Base-by-base conservation (phyloP, 2,113 vertebrate species). In the Catagonus wagneri region DNA sequence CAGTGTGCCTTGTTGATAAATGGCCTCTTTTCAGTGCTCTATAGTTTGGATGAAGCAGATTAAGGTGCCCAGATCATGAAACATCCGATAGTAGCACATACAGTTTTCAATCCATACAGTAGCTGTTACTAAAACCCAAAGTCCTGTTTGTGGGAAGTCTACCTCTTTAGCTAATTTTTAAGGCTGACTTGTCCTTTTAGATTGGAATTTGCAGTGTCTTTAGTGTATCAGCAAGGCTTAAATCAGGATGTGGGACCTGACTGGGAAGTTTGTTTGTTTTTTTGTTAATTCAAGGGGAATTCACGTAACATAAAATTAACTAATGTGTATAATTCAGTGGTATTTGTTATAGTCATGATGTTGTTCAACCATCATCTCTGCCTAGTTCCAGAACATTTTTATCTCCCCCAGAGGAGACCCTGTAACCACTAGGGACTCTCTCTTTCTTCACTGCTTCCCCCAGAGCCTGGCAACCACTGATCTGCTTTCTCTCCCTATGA, bases 361-460 rank as follows among this genome's bases (percentile, higher is more conserved):
- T n/a, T 87, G 22, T 69, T 7, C 4, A 50, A 6, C 44, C 34
- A 0, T 39, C 32, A 54, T 39, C 7, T n/a, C 32, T 54, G 0
- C 44, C 27, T 22, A 2, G 9, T 68, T 85, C 72, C 66, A 65
- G 23, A 36, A 44, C 20, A 52, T 63, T 68, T 87, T 89, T 19
- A 29, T n/a, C 19, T 69, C 39, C 11, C 22, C 23, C 3, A 25
- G 0, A 32, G 15, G 44, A 63, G 85, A 69, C 27, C 1, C 27
- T 14, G 34, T n/a, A 22, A 34, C 19, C 54, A 14, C 10, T 2
- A 50, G 71, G 11, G 6, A n/a, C 23, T 27, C 20, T 14, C 22
- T n/a, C 27, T 2, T 5, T 0, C 54, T n/a, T 8, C 12, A 3
- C 32, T n/a, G 25, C 32, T 61, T 20, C 34, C 32, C 25, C 6